These are phyloP conservation scores for Octodonta nipae DNA, from an alignment of 2,888 invertebrate species.

Conservation along the genomic window DNA sequence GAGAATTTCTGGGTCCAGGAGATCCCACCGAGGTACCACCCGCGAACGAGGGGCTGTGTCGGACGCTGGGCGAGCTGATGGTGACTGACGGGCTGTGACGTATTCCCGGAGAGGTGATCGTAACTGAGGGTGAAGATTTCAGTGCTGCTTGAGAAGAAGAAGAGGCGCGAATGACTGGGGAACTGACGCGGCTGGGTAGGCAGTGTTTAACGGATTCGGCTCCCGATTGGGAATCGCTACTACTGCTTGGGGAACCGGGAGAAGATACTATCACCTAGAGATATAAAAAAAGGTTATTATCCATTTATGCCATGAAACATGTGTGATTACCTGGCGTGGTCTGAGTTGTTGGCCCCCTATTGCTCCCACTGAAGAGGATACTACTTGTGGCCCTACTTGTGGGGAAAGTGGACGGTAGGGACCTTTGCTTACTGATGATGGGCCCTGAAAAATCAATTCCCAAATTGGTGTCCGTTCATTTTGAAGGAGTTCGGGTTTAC, in stretches of 20 bases:
- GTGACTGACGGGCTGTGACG: constrained; percentile 19
- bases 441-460: constrained; percentile 39
- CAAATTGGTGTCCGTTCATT: neutral
- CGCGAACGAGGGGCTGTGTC: constrained; percentile 12
- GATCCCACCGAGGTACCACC: constrained; percentile 13
- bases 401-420: constrained; percentile 60
- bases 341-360: constrained; percentile 3
- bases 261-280: constrained; percentile 52
- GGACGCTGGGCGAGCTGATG: constrained; percentile 21
- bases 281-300: neutral
- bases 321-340: constrained; percentile 20
- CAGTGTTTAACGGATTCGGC: constrained; percentile 60
- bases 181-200: constrained; percentile 35
- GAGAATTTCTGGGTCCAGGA: constrained; percentile 26
- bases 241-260: constrained; percentile 64
- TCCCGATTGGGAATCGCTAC: constrained; percentile 69
- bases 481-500: constrained; percentile 26
- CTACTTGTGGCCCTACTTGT: constrained; percentile 46
- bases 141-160: constrained; percentile 32
- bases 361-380: constrained; percentile 20
- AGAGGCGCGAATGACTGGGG: constrained; percentile 34
- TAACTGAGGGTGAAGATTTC: constrained; percentile 28
- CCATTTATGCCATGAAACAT: neutral
- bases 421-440: constrained; percentile 59
- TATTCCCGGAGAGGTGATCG: constrained; percentile 29